Conservation (phyloP, 2,888 invertebrate species). For the Drosophila multiciliata region DNA sequence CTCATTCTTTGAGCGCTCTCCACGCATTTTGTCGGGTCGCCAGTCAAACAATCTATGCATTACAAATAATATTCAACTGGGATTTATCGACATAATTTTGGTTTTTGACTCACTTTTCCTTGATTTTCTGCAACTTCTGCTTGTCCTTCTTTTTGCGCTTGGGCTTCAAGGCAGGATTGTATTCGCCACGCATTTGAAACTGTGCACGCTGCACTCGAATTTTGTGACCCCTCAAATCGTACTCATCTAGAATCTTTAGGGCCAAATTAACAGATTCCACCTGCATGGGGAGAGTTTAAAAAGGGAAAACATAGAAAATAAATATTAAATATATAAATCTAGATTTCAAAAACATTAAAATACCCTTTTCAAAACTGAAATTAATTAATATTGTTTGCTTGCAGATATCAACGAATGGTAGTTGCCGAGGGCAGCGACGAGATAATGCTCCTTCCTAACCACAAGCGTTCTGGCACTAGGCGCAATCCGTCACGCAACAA, state of each 20-base stretch:
- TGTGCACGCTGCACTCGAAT: slow-evolving; percentile 96
- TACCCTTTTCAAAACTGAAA: neutral
- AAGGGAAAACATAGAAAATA: neutral
- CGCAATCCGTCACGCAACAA: slow-evolving; percentile 39
- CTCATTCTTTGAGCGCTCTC: slow-evolving; percentile 95
- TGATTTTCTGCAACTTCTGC: slow-evolving; percentile 95
- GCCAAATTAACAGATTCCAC: slow-evolving; percentile 97
- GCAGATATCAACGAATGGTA: slow-evolving; percentile 78
- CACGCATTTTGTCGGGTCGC: slow-evolving; percentile 96
- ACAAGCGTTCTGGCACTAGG: slow-evolving; percentile 39
- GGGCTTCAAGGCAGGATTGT: slow-evolving; percentile 96
- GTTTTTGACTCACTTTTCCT: slow-evolving; percentile 89
- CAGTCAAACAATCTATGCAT: slow-evolving; percentile 93
- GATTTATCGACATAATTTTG: rapidly evolving
- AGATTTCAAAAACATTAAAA: neutral
- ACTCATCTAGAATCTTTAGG: slow-evolving; percentile 95
- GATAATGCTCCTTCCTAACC: slow-evolving; percentile 72
- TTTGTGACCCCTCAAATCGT: slow-evolving; percentile 90
- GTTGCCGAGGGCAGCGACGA: slow-evolving; percentile 80
- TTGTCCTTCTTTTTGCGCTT: slow-evolving; percentile 95
- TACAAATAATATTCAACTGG: neutral
- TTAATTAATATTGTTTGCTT: slow-evolving; percentile 12
- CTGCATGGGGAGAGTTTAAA: slow-evolving; percentile 83
- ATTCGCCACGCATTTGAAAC: slow-evolving; percentile 97
- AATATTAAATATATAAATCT: neutral